These are phyloP conservation scores for Watsonalla binaria DNA, from an alignment of 2,888 invertebrate species.

Conservation along the genomic window DNA sequence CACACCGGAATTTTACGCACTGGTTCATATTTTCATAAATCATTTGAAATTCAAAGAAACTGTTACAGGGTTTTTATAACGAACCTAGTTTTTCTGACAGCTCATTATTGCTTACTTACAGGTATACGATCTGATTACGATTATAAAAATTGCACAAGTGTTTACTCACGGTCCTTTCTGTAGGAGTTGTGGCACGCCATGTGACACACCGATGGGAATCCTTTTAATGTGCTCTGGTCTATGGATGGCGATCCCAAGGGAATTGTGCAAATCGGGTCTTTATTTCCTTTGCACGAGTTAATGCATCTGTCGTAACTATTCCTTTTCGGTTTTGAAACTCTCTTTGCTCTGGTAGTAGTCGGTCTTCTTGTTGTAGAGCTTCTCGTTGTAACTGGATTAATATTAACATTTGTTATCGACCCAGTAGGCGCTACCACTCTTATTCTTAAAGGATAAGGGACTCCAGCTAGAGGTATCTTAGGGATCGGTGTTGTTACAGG, in stretches of 20 bases:
- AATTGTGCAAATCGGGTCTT: conserved; percentile 56
- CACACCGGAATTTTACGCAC: conserved; percentile 29
- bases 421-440: conserved; percentile 55
- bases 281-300: conserved; percentile 49
- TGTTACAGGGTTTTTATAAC: background rate
- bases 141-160: too few species aligned
- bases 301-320: conserved; percentile 60
- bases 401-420: conserved; percentile 53
- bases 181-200: conserved; percentile 71
- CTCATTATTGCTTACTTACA: conserved; percentile 5
- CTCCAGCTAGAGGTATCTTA: conserved; percentile 6
- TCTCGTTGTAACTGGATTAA: conserved; percentile 36
- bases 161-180: conserved; percentile 56
- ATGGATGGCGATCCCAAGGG: conserved; percentile 47
- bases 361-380: conserved; percentile 37
- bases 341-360: conserved; percentile 22
- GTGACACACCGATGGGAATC: conserved; percentile 68
- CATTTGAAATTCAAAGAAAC: conserved; percentile 16
- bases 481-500: conserved; percentile 10
- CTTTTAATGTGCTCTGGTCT: conserved; percentile 56
- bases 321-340: conserved; percentile 39
- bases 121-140: too few species aligned
- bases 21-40: conserved; percentile 24
- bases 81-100: background rate
- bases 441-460: conserved; percentile 37